These are phyloP conservation scores for Galeopterus variegatus DNA, from an alignment of 2,113 vertebrate species.

Conservation along the genomic window DNA sequence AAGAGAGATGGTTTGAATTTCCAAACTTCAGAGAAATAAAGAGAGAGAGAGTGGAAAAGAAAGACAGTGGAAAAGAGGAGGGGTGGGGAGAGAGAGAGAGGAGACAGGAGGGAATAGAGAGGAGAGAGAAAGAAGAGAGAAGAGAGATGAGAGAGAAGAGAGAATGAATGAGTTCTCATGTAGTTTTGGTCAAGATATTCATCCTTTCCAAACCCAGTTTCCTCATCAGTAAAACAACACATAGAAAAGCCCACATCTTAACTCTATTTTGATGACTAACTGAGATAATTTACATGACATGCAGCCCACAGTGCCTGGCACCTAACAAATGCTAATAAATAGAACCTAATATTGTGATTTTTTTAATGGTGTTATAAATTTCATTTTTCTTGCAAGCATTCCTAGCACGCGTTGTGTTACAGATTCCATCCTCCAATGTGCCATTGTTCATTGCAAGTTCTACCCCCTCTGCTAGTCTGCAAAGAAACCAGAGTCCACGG, in stretches of 20 bases:
- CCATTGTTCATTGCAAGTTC: neutral
- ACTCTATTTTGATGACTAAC: neutral
- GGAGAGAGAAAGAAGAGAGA: neutral
- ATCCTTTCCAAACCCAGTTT: conserved; percentile 44
- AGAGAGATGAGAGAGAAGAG: too few species aligned
- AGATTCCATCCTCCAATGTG: neutral
- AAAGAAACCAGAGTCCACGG: neutral
- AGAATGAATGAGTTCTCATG: neutral
- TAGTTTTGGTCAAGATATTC: neutral
- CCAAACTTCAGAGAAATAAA: neutral
- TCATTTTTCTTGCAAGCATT: neutral
- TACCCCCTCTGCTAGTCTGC: neutral
- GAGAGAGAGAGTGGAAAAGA: neutral
- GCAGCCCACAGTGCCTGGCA: neutral
- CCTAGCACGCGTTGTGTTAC: neutral
- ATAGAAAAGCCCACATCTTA: neutral
- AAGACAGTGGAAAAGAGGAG: neutral
- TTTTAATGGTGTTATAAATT: neutral
- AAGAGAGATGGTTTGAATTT: neutral
- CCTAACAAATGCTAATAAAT: neutral
- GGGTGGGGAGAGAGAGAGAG: fast-evolving
- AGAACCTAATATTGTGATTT: neutral
- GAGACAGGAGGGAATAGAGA: neutral
- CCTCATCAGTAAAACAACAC: neutral
- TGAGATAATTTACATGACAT: neutral